These are phyloP conservation scores for Dinocampus coccinellae DNA, from an alignment of 2,888 invertebrate species.

Conservation along the genomic window DNA sequence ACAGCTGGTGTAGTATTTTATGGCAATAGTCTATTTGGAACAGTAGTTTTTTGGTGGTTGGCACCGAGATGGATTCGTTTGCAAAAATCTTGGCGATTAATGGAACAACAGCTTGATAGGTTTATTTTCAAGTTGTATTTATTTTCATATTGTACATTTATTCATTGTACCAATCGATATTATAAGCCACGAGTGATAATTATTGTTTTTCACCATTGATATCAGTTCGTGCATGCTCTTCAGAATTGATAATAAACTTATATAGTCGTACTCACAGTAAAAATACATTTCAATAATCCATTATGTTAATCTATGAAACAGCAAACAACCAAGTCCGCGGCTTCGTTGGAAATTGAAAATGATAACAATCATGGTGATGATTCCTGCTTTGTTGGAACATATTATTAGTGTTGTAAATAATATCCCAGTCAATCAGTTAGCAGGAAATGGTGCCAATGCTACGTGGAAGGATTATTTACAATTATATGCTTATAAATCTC, in stretches of 20 bases:
- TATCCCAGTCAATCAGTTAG: conserved; percentile 45
- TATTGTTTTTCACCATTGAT: not conserved
- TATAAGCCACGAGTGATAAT: not conserved
- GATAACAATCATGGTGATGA: conserved; percentile 53
- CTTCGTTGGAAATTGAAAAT: conserved; percentile 59
- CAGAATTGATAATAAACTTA: conserved; percentile 12
- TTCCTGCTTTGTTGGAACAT: conserved; percentile 60
- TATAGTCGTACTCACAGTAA: not conserved
- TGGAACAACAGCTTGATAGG: conserved; percentile 63
- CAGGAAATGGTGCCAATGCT: conserved; percentile 40
- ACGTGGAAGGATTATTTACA: conserved; percentile 55
- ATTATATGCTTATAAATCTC: conserved; percentile 56
- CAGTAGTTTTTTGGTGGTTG: conserved; percentile 60
- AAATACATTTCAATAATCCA: not conserved
- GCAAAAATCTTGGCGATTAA: conserved; percentile 61
- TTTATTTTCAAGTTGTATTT: conserved; percentile 27
- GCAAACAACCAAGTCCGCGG: conserved; percentile 49
- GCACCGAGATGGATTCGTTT: conserved; percentile 61
- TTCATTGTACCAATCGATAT: not conserved
- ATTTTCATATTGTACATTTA: not conserved
- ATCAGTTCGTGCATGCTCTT: not conserved
- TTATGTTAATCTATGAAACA: conserved; percentile 43
- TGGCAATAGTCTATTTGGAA: conserved; percentile 62
- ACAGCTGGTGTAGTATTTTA: conserved; percentile 67
- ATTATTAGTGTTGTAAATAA: conserved; percentile 59